Conservation (phyloP, 2,113 vertebrate genomes). For the Panthera tigris region DNA sequence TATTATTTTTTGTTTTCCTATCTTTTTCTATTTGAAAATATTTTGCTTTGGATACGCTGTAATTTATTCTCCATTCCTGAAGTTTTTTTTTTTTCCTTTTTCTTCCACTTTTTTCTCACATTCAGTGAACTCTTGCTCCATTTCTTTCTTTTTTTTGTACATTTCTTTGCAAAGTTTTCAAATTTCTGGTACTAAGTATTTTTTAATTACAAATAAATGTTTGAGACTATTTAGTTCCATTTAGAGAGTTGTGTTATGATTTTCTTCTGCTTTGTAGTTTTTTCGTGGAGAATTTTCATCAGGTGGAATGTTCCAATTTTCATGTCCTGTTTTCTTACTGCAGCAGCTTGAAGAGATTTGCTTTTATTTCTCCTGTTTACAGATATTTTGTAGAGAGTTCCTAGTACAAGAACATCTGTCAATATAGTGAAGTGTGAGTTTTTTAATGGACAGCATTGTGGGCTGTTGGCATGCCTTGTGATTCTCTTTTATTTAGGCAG, state of each 20-base stretch:
- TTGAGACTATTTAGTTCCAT: background rate
- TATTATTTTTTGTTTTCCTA: background rate
- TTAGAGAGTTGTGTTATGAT: background rate
- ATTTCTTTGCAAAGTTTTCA: background rate
- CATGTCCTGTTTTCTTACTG: background rate
- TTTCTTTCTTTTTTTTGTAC: background rate
- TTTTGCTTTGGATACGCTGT: background rate
- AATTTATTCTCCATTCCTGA: background rate
- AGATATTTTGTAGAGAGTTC: background rate
- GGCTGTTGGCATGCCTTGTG: background rate
- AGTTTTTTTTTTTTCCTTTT: background rate
- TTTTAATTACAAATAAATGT: background rate
- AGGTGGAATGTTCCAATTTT: background rate
- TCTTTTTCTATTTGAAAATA: background rate
- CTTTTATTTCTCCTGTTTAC: constrained; percentile 3
- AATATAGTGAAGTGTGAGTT: background rate
- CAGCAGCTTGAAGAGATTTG: background rate
- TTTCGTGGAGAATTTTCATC: background rate
- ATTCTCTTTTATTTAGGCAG: background rate
- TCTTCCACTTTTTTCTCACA: background rate
- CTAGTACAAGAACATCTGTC: background rate
- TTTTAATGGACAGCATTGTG: background rate
- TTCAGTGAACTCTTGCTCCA: background rate
- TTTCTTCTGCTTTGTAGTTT: background rate
- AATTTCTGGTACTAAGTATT: background rate